phyloP scores from a whole-genome alignment of 1,140 invertebrate genomes.

The Holotrichia oblita region DNA sequence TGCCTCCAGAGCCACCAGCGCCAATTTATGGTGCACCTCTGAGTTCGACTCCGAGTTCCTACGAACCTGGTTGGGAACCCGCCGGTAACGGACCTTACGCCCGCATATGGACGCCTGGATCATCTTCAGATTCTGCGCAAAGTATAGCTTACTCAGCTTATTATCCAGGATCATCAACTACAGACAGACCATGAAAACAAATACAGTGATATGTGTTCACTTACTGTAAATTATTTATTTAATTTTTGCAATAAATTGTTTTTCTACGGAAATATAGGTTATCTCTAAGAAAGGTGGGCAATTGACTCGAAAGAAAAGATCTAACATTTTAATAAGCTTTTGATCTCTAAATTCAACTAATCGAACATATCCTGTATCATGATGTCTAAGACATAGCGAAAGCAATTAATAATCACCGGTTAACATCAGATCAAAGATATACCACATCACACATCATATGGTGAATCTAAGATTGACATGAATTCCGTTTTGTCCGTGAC shows the following conservation, averaged over 20 bases:
- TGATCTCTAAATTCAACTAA: too few relatives aligned
- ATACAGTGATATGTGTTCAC: constrained; percentile 24
- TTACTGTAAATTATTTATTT: constrained; percentile 41
- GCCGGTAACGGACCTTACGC: constrained; percentile 74
- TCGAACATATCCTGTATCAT: too few relatives aligned
- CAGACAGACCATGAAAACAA: constrained; percentile 40
- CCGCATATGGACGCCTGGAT: constrained; percentile 73
- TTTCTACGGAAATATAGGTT: not conserved
- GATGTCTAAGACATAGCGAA: too few relatives aligned
- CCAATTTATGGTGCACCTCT: constrained; percentile 71
- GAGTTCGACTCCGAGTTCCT: constrained; percentile 71
- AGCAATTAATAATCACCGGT: too few relatives aligned
- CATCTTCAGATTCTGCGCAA: constrained; percentile 63
- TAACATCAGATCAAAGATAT: too few relatives aligned
- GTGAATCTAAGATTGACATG: too few relatives aligned
- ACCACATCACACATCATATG: too few relatives aligned
- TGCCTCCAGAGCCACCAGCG: constrained; percentile 63
- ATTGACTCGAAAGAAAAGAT: too few relatives aligned
- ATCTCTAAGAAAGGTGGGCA: too few relatives aligned
- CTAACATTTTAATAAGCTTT: too few relatives aligned
- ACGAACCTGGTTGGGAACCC: constrained; percentile 76
- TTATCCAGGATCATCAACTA: constrained; percentile 66
- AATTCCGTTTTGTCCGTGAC: too few relatives aligned
- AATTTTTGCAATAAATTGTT: constrained; percentile 38
- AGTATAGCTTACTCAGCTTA: constrained; percentile 83